Evolutionary conservation across 2,113 vertebrate genomes (phyloP), one percentile per base, ranked within the genome.

Genomic region (Atherinomorus stipes): DNA sequence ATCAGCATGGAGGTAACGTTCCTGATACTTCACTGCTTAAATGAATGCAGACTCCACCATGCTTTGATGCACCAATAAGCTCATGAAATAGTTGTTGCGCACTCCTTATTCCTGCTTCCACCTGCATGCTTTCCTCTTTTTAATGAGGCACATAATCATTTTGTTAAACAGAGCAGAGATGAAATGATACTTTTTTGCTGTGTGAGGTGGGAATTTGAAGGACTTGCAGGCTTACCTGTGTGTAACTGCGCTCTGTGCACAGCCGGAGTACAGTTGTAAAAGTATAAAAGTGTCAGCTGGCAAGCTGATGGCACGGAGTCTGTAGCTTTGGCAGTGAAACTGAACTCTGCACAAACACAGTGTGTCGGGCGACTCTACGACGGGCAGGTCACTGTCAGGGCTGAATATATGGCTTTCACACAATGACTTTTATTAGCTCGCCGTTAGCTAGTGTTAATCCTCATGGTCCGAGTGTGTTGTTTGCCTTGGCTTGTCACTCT

Each of bases 271-370:
- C 44, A 56, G 80, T 26, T 84, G 84, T 91, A 86, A 91, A 91
- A 80, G 76, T 74, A 61, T 90, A 90, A 85, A 89, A 77, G 81
- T 80, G 83, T 90, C 86, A 89, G 78, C 73, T 84, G 76, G 74
- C 50, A 22, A 2, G 56, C 74, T 88, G 88, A 91, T 85, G 78
- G 77, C 81, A 63, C 26, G 15, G 62, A 49, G 49, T 74, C 75
- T 65, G 61, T 60, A 80, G 66, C 18, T 49, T 77, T 84, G 87
- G 81, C 81, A 85, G 61, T 86, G 85, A 81, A 79, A 77, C 8
- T 90, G 78, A 90, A 82, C 87, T 84, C 81, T 54, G 78, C 89
- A 84, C 80, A 89, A 90, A 88, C 44, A 22, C 64, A 51, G 54
- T 54, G 72, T 62, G 52, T 57, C n/a, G 1, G 67, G 44, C 9